phyloP scores from a whole-genome alignment of 2,888 invertebrate species.

The Chorisops tibialis region DNA sequence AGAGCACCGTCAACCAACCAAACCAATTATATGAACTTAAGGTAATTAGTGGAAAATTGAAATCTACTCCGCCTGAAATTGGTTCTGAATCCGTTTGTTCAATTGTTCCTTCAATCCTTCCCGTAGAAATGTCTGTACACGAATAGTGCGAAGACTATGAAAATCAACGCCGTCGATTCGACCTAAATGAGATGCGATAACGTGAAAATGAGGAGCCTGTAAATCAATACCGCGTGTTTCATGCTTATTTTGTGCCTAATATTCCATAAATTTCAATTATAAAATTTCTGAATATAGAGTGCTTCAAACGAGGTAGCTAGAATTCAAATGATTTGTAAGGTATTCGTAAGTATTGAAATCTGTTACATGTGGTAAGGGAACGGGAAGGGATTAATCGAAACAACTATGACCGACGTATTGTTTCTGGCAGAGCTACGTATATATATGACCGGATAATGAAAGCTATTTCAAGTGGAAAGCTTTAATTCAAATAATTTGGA shows the following conservation, averaged over 20 bases:
- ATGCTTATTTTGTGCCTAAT: constrained; percentile 10
- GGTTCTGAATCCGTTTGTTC: constrained; percentile 1
- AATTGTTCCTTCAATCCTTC: constrained; percentile 2
- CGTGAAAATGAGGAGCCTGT: neutral
- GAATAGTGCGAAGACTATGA: neutral
- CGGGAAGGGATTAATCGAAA: too few relatives aligned
- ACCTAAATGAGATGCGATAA: neutral
- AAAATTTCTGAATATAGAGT: too few relatives aligned
- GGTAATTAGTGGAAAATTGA: constrained; percentile 17
- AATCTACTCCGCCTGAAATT: constrained; percentile 14
- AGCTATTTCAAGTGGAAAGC: too few relatives aligned
- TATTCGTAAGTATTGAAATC: too few relatives aligned
- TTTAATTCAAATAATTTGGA: too few relatives aligned
- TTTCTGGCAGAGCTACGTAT: too few relatives aligned
- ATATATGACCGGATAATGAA: too few relatives aligned
- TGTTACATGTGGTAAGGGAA: too few relatives aligned
- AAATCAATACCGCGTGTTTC: constrained; percentile 7
- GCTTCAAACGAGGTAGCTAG: too few relatives aligned
- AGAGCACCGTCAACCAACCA: too few relatives aligned
- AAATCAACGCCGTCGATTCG: neutral
- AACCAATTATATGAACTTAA: neutral
- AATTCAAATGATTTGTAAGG: too few relatives aligned
- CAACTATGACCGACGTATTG: too few relatives aligned
- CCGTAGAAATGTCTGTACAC: neutral
- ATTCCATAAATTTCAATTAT: constrained; percentile 18